Evolutionary conservation across 2,797 vertebrate species (phyloP), one percentile per base, ranked within the genome.

Genomic region (Sebastes dallii): DNA sequence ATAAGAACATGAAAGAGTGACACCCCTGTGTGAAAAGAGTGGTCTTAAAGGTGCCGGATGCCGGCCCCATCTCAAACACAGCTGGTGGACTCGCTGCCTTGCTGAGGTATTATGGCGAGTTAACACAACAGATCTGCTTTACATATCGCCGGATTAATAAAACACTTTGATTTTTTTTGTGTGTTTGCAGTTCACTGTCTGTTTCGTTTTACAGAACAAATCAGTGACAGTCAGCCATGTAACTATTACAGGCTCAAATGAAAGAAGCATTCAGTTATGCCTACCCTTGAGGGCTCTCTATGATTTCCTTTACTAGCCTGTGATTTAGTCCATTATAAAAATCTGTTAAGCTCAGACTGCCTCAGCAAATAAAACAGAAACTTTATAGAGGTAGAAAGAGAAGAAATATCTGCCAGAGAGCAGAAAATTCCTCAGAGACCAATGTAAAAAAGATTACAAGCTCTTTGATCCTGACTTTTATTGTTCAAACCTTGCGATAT

Each of bases 11-110:
- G 87, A 92, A 93, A 91, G 91, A 86, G 70, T 82, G 91, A 93
- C 94, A 92, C 89, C 93, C 92, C 72, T 11, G 93, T 93, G 94
- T 90, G 92, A 94, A 91, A 89, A 92, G 88, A 93, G 93, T 87
- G 86, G 86, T 80, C 90, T 91, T 82, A 75, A 86, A 94, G 89
- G 89, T 89, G 92, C 86, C 86, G 87, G 89, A 93, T 90, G 78
- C 89, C 68, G 80, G 87, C 87, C 90, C 86, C 92, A 88, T 90
- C 87, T 93, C 93, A 92, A 93, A 94, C 92, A 92, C 94, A 95
- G 95, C 93, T 95, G 94, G 86, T 72, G 87, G 27, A 82, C 86
- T 82, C 50, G 72, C 59, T 62, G 78, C 77, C 89, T 89, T 58
- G 70, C 87, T 90, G 88, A 79, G 83, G 83, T 84, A 79, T 87